Percentiles rank a stretch among this genome's conserved stretches.
phyloP scores from a whole-genome alignment of 2,113 vertebrate species.

The Gadus macrocephalus region DNA sequence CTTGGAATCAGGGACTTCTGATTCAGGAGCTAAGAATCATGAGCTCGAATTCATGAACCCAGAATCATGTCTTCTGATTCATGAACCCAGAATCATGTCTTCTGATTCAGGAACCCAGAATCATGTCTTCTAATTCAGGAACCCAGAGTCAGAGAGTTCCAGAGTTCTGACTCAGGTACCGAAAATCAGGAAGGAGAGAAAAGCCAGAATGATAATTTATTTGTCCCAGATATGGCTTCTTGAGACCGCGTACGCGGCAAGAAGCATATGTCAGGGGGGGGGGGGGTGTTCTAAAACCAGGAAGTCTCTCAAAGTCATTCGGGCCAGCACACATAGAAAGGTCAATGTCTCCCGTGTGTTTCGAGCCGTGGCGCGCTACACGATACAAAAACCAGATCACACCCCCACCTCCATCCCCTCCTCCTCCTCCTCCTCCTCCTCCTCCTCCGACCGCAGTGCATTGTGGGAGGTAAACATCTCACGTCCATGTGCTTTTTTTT shows the following conservation, averaged over 20 bases:
- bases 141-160: too few species aligned
- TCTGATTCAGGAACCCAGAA: too few species aligned
- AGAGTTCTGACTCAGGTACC: too few species aligned
- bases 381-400: constrained; percentile 42
- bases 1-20: too few species aligned
- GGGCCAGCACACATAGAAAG: constrained; percentile 22
- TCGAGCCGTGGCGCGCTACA: constrained; percentile 38
- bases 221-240: constrained; percentile 58
- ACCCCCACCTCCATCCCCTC: constrained; percentile 29
- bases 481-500: constrained; percentile 28
- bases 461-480: constrained; percentile 42
- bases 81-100: too few species aligned
- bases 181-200: constrained; percentile 26
- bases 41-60: too few species aligned
- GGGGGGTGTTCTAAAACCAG: neutral
- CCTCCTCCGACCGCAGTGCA: constrained; percentile 3
- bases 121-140: too few species aligned
- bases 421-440: neutral
- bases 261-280: constrained; percentile 29
- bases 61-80: too few species aligned
- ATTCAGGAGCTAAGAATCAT: too few species aligned
- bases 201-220: constrained; percentile 15
- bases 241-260: neutral
- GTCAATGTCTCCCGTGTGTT: constrained; percentile 44
- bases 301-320: neutral